Evolutionary conservation across 2,797 vertebrate genomes (phyloP).

Genomic region (Phalanger gymnotis): DNA sequence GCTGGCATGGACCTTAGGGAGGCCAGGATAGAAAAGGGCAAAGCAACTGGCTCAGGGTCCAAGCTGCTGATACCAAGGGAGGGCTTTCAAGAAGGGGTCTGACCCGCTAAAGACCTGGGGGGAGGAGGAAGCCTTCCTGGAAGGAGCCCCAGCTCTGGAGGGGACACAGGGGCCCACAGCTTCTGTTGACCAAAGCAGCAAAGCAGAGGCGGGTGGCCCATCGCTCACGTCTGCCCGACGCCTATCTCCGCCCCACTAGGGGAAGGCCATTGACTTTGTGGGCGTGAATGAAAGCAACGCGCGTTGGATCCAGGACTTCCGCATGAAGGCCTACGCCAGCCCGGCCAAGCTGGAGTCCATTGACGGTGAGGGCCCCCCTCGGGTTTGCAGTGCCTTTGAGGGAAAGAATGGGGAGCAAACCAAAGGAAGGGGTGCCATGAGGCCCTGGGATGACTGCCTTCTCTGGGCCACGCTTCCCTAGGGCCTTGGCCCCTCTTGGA

Average conservation of each 20-base stretch:
- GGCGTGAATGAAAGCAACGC: constrained; percentile 90
- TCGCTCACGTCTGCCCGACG: fast-evolving
- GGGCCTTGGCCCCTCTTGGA: background rate
- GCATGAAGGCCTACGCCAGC: constrained; percentile 91
- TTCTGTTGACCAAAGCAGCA: too few species aligned
- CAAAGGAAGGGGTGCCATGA: too few species aligned
- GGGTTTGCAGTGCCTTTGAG: background rate
- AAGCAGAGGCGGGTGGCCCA: too few species aligned
- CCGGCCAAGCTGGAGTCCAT: constrained; percentile 97
- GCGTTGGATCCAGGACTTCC: constrained; percentile 98
- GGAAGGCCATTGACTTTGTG: constrained; percentile 93
- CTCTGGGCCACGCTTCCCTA: background rate
- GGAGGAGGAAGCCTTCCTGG: background rate
- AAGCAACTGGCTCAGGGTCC: too few species aligned
- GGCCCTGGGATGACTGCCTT: too few species aligned
- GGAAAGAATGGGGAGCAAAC: background rate
- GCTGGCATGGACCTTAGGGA: too few species aligned
- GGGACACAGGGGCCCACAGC: background rate
- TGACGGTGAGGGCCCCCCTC: constrained; percentile 87
- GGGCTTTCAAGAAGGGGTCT: background rate
- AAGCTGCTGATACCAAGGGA: too few species aligned
- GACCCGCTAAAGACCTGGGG: too few species aligned
- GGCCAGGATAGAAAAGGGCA: too few species aligned
- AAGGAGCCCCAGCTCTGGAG: background rate
- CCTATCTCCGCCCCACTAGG: constrained; percentile 82